phyloP scores from a whole-genome alignment of 1,140 invertebrate genomes.

The Megathymus violae region DNA sequence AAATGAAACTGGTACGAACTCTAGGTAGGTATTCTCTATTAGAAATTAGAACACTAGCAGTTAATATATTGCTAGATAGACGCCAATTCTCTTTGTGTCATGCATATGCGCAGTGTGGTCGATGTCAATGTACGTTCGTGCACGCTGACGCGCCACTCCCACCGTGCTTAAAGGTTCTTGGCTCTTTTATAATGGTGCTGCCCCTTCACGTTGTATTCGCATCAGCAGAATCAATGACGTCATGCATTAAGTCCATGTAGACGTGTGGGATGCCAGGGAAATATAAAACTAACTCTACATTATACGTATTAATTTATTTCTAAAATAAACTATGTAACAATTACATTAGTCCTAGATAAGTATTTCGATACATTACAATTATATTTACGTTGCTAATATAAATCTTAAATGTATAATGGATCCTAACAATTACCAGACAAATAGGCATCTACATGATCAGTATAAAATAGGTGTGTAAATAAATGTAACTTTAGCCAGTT shows the following conservation, averaged over 20 bases:
- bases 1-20: too few relatives aligned
- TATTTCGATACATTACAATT: too few relatives aligned
- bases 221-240: constrained; percentile 77
- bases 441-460: too few relatives aligned
- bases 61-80: constrained; percentile 52
- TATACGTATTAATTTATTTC: too few relatives aligned
- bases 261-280: constrained; percentile 73
- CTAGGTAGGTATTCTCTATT: too few relatives aligned
- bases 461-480: too few relatives aligned
- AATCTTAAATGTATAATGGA: too few relatives aligned
- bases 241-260: constrained; percentile 67
- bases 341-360: too few relatives aligned
- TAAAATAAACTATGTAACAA: not conserved
- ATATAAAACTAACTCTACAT: constrained; percentile 14
- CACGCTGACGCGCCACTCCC: constrained; percentile 72
- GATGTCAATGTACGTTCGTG: constrained; percentile 94
- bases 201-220: constrained; percentile 43
- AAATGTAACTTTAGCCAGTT: too few relatives aligned
- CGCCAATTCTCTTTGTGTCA: constrained; percentile 62
- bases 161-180: constrained; percentile 72
- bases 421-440: too few relatives aligned
- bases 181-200: constrained; percentile 54
- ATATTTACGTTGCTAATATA: too few relatives aligned
- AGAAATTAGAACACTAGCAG: too few relatives aligned
- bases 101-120: constrained; percentile 85